phyloP scores from a whole-genome alignment of 1,140 invertebrate genomes.

The Drosophila bocki region DNA sequence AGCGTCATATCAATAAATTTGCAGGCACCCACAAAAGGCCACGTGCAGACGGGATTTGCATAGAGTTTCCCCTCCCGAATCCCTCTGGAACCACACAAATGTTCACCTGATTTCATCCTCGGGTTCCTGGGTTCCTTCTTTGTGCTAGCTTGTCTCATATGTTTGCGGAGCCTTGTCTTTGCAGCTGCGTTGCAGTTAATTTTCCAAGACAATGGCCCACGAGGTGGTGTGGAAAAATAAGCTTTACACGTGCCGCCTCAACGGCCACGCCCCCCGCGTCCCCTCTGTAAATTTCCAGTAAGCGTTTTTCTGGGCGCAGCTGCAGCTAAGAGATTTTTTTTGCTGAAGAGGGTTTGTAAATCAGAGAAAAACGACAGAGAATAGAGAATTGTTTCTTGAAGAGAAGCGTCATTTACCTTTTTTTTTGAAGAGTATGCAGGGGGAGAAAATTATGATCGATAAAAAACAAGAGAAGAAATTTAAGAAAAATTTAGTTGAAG shows the following conservation, averaged over 20 bases:
- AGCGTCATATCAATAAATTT: constrained; percentile 83
- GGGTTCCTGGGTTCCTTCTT: constrained; percentile 33
- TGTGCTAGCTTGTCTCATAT: constrained; percentile 61
- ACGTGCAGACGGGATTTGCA: constrained; percentile 69
- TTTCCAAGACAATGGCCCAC: constrained; percentile 77
- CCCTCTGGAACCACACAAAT: neutral
- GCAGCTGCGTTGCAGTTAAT: constrained; percentile 70
- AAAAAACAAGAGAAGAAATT: no score
- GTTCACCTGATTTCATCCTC: constrained; percentile 34
- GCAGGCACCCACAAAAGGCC: constrained; percentile 69
- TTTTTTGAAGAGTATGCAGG: neutral
- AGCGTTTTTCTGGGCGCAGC: constrained; percentile 20
- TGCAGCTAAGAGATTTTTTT: constrained; percentile 19
- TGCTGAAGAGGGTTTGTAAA: constrained; percentile 7
- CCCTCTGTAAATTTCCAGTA: constrained; percentile 22
- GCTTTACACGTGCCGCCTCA: constrained; percentile 77
- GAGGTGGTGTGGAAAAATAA: constrained; percentile 70
- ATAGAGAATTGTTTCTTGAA: constrained; percentile 1
- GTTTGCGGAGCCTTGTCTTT: constrained; percentile 52
- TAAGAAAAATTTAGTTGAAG: no score
- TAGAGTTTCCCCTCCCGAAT: neutral
- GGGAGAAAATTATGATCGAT: neutral
- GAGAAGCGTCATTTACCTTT: neutral
- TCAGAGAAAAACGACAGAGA: constrained; percentile 12
- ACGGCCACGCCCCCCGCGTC: constrained; percentile 48